Evolutionary conservation across 2,113 vertebrate species (phyloP).

Genomic region (Phyllopteryx taeniolatus): DNA sequence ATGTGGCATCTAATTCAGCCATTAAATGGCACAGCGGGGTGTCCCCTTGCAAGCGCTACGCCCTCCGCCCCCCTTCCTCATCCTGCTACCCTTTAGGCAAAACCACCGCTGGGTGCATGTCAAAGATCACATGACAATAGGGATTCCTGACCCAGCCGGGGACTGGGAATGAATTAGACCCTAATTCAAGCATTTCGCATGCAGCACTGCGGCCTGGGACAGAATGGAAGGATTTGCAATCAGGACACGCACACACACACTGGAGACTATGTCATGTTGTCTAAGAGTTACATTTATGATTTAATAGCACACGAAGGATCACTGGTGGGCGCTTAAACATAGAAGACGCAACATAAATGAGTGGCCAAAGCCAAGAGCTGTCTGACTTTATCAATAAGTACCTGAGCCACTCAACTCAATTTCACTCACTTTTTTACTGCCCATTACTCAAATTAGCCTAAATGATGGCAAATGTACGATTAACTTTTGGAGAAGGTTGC

Average conservation of each 20-base stretch:
- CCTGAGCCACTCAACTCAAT: not conserved
- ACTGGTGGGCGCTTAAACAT: not conserved
- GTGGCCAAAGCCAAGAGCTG: not conserved
- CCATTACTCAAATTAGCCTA: no score
- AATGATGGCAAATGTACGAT: no score
- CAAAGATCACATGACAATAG: constrained; percentile 75
- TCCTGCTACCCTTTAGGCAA: constrained; percentile 45
- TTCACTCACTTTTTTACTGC: not conserved
- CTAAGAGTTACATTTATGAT: not conserved
- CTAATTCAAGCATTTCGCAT: constrained; percentile 62
- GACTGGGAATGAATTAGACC: constrained; percentile 54
- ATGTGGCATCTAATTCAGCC: constrained; percentile 68
- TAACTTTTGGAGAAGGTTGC: no score
- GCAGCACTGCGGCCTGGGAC: constrained; percentile 35
- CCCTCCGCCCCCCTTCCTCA: constrained; percentile 26
- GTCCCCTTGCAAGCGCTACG: constrained; percentile 57
- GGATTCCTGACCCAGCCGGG: constrained; percentile 66
- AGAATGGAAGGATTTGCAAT: constrained; percentile 29
- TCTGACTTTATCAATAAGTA: not conserved
- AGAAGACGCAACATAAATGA: not conserved
- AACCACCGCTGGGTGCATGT: constrained; percentile 60
- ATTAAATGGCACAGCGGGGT: constrained; percentile 68
- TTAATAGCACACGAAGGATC: not conserved
- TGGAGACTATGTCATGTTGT: not conserved
- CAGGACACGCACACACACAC: constrained; percentile 32